Evolutionary conservation across 2,888 invertebrate species (phyloP).

Genomic region (Acronicta leporina): DNA sequence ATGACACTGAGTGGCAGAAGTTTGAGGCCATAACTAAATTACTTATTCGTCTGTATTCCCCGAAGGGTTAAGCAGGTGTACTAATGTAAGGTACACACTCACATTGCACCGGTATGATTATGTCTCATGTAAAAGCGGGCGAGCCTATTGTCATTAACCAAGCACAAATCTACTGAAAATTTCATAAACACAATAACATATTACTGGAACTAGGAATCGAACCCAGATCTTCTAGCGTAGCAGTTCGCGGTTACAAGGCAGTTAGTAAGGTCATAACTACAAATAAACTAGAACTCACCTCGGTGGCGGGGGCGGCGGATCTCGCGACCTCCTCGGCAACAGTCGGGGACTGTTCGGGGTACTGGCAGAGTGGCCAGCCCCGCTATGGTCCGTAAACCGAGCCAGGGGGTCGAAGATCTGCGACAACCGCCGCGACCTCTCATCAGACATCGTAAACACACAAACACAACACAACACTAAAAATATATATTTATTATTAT

Average conservation of each 20-base stretch:
- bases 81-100: too few relatives aligned
- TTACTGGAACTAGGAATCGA: too few relatives aligned
- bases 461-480: conserved; percentile 74
- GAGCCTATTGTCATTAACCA: too few relatives aligned
- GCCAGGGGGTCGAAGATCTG: conserved; percentile 95
- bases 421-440: conserved; percentile 93
- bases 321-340: conserved; percentile 88
- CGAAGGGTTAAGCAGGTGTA: too few relatives aligned
- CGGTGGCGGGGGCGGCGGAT: conserved; percentile 85
- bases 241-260: not conserved
- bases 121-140: too few relatives aligned
- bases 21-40: not conserved
- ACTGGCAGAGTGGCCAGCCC: conserved; percentile 88
- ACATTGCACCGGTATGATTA: too few relatives aligned
- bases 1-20: not conserved
- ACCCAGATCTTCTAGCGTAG: too few relatives aligned
- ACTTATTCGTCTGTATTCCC: too few relatives aligned
- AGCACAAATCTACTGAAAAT: too few relatives aligned
- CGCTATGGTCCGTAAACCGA: conserved; percentile 91
- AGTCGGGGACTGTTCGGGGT: conserved; percentile 93
- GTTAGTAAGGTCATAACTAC: too few relatives aligned
- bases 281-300: conserved; percentile 68
- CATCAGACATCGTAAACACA: conserved; percentile 89
- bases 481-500: conserved; percentile 63
- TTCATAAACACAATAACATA: too few relatives aligned